Conservation (phyloP, 1,140 invertebrate species). For the Papilio glaucus region DNA sequence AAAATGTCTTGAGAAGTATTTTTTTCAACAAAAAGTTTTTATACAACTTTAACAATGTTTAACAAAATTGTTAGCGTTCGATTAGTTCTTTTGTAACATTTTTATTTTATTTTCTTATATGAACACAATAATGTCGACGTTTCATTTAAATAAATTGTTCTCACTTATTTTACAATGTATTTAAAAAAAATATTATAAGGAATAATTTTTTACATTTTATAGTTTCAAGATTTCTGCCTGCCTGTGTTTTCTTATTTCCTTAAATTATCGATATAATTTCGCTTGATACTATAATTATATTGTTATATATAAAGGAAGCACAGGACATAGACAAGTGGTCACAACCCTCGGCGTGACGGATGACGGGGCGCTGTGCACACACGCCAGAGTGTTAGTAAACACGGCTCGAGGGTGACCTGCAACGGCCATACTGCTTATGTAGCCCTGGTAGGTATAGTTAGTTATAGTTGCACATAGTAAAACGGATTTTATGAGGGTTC, state of each 20-base stretch:
- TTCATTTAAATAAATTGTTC: neutral
- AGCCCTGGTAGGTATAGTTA: too few species aligned
- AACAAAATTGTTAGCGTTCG: neutral
- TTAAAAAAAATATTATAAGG: too few species aligned
- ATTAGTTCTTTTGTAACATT: neutral
- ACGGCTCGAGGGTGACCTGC: constrained; percentile 24
- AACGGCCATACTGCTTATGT: neutral
- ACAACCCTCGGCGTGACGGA: constrained; percentile 23
- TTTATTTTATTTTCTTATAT: too few species aligned
- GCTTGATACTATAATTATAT: too few species aligned
- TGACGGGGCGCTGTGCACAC: constrained; percentile 37
- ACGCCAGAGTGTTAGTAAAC: constrained; percentile 41
- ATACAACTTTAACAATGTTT: neutral
- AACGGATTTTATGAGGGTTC: too few species aligned
- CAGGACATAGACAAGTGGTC: constrained; percentile 3
- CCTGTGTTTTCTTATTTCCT: too few species aligned
- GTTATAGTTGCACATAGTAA: too few species aligned
- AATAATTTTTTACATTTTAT: too few species aligned
- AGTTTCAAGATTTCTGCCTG: too few species aligned
- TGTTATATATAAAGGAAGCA: neutral
- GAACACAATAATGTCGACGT: too few species aligned
- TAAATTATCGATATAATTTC: too few species aligned
- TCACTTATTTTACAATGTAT: too few species aligned
- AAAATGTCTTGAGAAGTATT: constrained; percentile 28
- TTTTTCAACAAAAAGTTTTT: constrained; percentile 6